Base-by-base conservation (phyloP, 2,888 invertebrate species). In the Melangyna quadrimaculata region DNA sequence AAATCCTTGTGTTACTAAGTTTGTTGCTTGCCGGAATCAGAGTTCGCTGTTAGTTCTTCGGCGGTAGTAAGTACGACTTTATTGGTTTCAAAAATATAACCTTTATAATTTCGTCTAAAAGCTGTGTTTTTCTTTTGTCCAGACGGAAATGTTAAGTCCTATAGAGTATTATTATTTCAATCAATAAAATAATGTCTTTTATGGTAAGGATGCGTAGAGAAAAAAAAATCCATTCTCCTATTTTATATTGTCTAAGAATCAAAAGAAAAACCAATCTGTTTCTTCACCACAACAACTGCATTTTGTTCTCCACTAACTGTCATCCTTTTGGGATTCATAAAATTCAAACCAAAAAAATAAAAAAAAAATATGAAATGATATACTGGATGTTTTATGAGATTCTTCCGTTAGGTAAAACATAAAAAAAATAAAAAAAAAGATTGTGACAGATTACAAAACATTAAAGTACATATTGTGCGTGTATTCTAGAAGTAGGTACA, bases 391-490 rank as follows among this genome's bases (percentile, higher is more conserved):
- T 77, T 72, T 24, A 69, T 73, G 82, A 73, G 69, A 77, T 51
- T 29, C 80, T 69, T 61, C n/a, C 9, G 37, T 73, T 78, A n/a
- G n/a, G n/a, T n/a, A 69, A 17, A 24, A 14, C 1, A 63, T 17
- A 63, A 75, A 74, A 57, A 73, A 27, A 43, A 40, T 29, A 72
- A 65, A n/a, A 24, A 63, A 51, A 51, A 59, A 70, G 9, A 73
- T 81, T 86, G 86, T 86, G 86, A 86, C 81, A 81, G 55, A 81
- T 86, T 78, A 86, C 69, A 81, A 73, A 81, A 78, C 65, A 86
- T 86, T 80, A 78, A 80, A 81, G 77, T 86, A 86, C 80, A 86
- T 35, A 73, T 70, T 86, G 86, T 86, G 86, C 86, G 86, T 86
- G 70, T 81, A 77, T 73, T 67, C 72, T 86, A 81, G 9, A 78